A percentile compares a stretch with the other conserved stretches of the same genome.
Conservation (phyloP, 2,113 vertebrate species). For the Apeltes quadracus region DNA sequence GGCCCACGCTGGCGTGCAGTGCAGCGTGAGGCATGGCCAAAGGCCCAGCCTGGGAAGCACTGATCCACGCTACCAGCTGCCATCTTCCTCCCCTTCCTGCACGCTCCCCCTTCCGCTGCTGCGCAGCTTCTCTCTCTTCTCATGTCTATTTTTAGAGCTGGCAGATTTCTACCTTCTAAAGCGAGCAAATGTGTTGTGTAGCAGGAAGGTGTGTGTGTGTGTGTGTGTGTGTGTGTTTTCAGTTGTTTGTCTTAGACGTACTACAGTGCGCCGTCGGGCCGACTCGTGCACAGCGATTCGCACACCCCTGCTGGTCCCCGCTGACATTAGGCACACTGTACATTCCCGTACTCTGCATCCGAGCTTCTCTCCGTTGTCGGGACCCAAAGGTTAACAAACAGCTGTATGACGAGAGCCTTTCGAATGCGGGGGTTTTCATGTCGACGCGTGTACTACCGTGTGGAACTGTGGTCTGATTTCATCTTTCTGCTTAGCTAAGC, state of each 20-base stretch:
- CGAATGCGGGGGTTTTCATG: slow-evolving; percentile 53
- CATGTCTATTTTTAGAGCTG: slow-evolving; percentile 84
- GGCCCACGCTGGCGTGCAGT: slow-evolving; percentile 42
- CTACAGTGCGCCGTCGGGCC: slow-evolving; percentile 38
- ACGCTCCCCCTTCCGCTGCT: slow-evolving; percentile 73
- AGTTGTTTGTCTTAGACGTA: slow-evolving; percentile 53
- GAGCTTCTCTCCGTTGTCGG: slow-evolving; percentile 50
- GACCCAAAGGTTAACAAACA: slow-evolving; percentile 55
- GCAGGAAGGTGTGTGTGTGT: slow-evolving; percentile 58
- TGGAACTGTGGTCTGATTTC: slow-evolving; percentile 59
- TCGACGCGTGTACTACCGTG: slow-evolving; percentile 39
- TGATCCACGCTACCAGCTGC: slow-evolving; percentile 77
- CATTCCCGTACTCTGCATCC: slow-evolving; percentile 60
- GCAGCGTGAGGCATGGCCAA: slow-evolving; percentile 54
- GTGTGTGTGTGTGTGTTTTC: background rate
- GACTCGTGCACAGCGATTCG: slow-evolving; percentile 46
- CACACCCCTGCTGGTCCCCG: slow-evolving; percentile 26
- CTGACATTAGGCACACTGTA: slow-evolving; percentile 38
- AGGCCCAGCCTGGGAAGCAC: slow-evolving; percentile 74
- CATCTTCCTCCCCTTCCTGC: slow-evolving; percentile 76
- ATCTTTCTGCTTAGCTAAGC: slow-evolving; percentile 77
- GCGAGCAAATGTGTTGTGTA: slow-evolving; percentile 76
- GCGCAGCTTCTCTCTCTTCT: slow-evolving; percentile 68
- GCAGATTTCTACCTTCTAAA: slow-evolving; percentile 83
- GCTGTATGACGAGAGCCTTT: slow-evolving; percentile 38